Conservation (phyloP, 2,888 invertebrate species). For the Plusia festucae region DNA sequence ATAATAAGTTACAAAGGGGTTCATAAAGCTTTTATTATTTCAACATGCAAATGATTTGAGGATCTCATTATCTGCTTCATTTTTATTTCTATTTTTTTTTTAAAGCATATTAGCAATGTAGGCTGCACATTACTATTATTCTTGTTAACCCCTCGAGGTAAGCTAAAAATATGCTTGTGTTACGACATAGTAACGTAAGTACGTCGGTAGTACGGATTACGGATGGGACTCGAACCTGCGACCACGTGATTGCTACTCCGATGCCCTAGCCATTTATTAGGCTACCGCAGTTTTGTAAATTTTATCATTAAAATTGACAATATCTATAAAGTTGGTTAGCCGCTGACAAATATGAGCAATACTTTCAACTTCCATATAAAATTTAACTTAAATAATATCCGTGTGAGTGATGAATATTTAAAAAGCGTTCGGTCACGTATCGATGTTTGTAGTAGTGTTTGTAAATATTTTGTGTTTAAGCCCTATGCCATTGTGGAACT, state of each 20-base stretch:
- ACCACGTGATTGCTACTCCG: no score
- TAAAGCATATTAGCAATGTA: no score
- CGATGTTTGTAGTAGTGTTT: constrained; percentile 53
- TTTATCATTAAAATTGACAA: constrained; percentile 18
- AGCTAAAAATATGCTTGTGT: no score
- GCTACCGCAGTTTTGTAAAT: no score
- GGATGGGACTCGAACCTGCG: no score
- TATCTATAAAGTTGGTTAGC: constrained; percentile 7
- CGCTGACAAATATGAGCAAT: constrained; percentile 3
- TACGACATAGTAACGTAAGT: no score
- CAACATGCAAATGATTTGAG: neutral
- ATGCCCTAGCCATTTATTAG: no score
- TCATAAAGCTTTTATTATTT: neutral
- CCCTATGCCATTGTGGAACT: constrained; percentile 61
- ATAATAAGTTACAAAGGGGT: constrained; percentile 1
- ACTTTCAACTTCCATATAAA: constrained; percentile 30
- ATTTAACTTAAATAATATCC: constrained; percentile 13
- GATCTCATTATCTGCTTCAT: neutral
- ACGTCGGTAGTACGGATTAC: no score
- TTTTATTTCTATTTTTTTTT: no score
- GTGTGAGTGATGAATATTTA: constrained; percentile 49
- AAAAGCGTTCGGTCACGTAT: constrained; percentile 49
- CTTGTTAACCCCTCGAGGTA: no score
- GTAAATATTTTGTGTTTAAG: constrained; percentile 68
- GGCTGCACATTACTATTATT: no score